These are phyloP conservation scores for Empis stercorea DNA, from an alignment of 2,888 invertebrate species.

Conservation along the genomic window DNA sequence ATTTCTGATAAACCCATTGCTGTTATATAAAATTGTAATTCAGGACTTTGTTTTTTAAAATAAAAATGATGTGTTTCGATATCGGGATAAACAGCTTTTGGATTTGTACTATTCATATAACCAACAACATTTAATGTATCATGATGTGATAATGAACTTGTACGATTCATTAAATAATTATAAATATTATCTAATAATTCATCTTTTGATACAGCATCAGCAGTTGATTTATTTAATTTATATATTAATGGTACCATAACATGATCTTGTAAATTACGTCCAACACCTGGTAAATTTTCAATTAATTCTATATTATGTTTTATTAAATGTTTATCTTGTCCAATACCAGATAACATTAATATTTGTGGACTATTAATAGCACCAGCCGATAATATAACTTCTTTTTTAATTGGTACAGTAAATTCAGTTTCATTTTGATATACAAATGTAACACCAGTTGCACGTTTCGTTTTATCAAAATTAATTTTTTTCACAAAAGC, in stretches of 20 bases:
- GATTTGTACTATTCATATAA: slow-evolving; percentile 41
- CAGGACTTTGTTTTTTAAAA: slow-evolving; percentile 34
- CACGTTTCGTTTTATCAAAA: slow-evolving; percentile 37
- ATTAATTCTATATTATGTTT: slow-evolving; percentile 19
- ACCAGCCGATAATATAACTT: slow-evolving; percentile 29
- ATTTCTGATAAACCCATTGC: slow-evolving; percentile 28
- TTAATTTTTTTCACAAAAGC: slow-evolving; percentile 43
- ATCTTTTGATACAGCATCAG: slow-evolving; percentile 20
- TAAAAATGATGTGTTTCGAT: slow-evolving; percentile 40
- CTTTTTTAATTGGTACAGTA: slow-evolving; percentile 19
- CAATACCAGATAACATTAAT: slow-evolving; percentile 30
- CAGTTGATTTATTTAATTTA: slow-evolving; percentile 30
- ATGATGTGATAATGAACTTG: slow-evolving; percentile 37
- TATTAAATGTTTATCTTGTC: slow-evolving; percentile 20
- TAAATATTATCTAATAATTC: slow-evolving; percentile 22
- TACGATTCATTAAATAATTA: slow-evolving; percentile 38
- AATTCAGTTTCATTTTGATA: slow-evolving; percentile 17
- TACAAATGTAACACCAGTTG: slow-evolving; percentile 34
- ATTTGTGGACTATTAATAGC: slow-evolving; percentile 28
- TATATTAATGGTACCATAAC: slow-evolving; percentile 40
- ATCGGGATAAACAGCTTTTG: slow-evolving; percentile 40
- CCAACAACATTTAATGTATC: slow-evolving; percentile 37
- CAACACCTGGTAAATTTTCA: slow-evolving; percentile 38
- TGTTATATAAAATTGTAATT: slow-evolving; percentile 26
- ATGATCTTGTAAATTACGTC: slow-evolving; percentile 70